Evolutionary conservation across 1,140 invertebrate species (phyloP).

Genomic region (Panagrolaimus sp.): DNA sequence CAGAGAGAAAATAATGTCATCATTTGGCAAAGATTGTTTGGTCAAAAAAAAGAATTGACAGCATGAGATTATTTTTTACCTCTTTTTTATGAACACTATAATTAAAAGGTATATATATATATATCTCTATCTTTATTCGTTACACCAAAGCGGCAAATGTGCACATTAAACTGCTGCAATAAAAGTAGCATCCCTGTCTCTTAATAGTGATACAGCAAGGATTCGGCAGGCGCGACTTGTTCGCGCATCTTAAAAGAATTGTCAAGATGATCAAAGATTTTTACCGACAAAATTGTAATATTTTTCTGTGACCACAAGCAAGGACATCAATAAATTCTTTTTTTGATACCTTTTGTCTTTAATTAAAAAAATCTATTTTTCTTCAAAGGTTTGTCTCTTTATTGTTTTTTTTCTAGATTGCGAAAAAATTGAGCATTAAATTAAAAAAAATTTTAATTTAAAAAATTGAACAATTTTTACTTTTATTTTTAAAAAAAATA

Average conservation of each 20-base stretch:
- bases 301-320: background rate
- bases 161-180: no score
- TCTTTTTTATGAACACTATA: no score
- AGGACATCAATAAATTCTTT: background rate
- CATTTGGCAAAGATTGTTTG: background rate
- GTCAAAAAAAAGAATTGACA: background rate
- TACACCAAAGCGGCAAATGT: no score
- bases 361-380: background rate
- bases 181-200: no score
- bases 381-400: background rate
- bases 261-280: background rate
- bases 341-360: background rate
- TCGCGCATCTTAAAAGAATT: background rate
- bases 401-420: slow-evolving; percentile 5
- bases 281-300: background rate
- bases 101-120: no score
- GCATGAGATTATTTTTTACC: background rate
- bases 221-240: slow-evolving; percentile 5
- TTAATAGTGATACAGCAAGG: background rate
- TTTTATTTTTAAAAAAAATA: no score
- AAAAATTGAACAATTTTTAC: no score
- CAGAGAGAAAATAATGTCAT: slow-evolving; percentile 4
- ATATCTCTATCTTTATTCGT: no score
- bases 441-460: slow-evolving; percentile 1
- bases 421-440: slow-evolving; percentile 7